These are phyloP conservation scores for Parochlus steinenii DNA, from an alignment of 2,888 invertebrate species.

Conservation along the genomic window DNA sequence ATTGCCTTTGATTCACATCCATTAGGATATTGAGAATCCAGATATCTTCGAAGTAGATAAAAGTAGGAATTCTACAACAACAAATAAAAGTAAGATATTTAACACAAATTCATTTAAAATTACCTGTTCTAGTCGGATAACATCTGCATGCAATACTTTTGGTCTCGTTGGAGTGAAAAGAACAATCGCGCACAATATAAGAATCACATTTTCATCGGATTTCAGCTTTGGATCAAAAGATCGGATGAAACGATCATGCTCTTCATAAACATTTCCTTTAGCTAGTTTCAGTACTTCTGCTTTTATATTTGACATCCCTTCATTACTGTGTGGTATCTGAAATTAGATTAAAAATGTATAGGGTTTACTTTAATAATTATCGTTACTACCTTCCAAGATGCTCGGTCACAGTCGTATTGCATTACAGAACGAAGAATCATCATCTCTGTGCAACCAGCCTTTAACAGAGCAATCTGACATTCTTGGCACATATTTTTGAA, in stretches of 20 bases:
- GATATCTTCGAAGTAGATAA: constrained; percentile 66
- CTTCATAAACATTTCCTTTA: constrained; percentile 75
- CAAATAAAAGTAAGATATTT: constrained; percentile 8
- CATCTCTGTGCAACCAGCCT: constrained; percentile 89
- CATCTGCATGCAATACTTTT: constrained; percentile 66
- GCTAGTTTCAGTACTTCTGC: constrained; percentile 83
- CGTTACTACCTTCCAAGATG: constrained; percentile 66
- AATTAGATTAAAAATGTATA: constrained; percentile 6
- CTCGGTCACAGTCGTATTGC: constrained; percentile 75
- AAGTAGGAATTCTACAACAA: constrained; percentile 68
- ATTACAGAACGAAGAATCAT: constrained; percentile 86
- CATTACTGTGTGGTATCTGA: constrained; percentile 65
- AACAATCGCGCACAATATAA: constrained; percentile 79
- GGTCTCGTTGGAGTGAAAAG: constrained; percentile 74
- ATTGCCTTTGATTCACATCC: constrained; percentile 79
- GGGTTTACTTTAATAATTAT: constrained; percentile 2
- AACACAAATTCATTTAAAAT: constrained; percentile 13
- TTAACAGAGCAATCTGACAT: constrained; percentile 59
- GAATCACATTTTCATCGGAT: constrained; percentile 74
- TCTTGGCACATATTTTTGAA: constrained; percentile 90
- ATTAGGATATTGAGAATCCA: constrained; percentile 61
- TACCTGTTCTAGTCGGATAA: constrained; percentile 73
- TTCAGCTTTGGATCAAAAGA: constrained; percentile 77
- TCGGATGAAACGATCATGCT: constrained; percentile 68
- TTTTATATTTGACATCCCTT: constrained; percentile 60